Conservation (phyloP, 2,797 vertebrate species). For the Anolis apletophallus region DNA sequence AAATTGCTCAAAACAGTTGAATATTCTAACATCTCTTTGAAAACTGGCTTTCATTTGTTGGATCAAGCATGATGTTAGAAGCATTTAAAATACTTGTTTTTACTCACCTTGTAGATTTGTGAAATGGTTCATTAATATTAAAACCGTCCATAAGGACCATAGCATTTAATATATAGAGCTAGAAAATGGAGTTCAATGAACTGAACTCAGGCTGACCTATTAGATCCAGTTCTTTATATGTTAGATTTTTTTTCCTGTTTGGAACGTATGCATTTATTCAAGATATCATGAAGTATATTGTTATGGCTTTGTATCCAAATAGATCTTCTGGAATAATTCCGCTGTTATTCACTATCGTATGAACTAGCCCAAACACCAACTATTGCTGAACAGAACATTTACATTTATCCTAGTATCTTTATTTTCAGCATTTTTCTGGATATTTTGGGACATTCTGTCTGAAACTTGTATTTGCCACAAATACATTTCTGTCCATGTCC, state of each 20-base stretch:
- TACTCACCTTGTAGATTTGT: slow-evolving; percentile 28
- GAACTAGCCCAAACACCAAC: slow-evolving; percentile 18
- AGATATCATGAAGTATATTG: slow-evolving; percentile 41
- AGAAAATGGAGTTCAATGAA: slow-evolving; percentile 46
- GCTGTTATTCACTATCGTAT: not conserved
- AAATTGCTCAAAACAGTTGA: slow-evolving; percentile 11
- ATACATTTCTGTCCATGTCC: slow-evolving; percentile 38
- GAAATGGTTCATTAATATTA: slow-evolving; percentile 50
- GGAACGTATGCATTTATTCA: slow-evolving; percentile 55
- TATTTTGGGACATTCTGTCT: slow-evolving; percentile 14
- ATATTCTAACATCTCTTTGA: slow-evolving; percentile 21
- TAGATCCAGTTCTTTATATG: slow-evolving; percentile 49
- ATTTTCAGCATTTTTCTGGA: slow-evolving; percentile 15
- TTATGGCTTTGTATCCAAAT: slow-evolving; percentile 57
- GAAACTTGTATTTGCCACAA: slow-evolving; percentile 29
- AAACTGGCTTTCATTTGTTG: slow-evolving; percentile 38
- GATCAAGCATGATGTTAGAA: not conserved
- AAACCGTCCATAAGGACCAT: slow-evolving; percentile 46
- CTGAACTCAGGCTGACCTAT: slow-evolving; percentile 38
- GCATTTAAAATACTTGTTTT: slow-evolving; percentile 27
- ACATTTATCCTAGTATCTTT: slow-evolving; percentile 18
- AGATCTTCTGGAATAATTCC: slow-evolving; percentile 37
- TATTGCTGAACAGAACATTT: slow-evolving; percentile 20
- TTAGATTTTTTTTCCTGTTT: slow-evolving; percentile 52
- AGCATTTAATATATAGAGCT: slow-evolving; percentile 42